Base-by-base conservation (phyloP, 30 jellyfish, hydroid and myxozoan genomes). In the Hydractinia echinata region DNA sequence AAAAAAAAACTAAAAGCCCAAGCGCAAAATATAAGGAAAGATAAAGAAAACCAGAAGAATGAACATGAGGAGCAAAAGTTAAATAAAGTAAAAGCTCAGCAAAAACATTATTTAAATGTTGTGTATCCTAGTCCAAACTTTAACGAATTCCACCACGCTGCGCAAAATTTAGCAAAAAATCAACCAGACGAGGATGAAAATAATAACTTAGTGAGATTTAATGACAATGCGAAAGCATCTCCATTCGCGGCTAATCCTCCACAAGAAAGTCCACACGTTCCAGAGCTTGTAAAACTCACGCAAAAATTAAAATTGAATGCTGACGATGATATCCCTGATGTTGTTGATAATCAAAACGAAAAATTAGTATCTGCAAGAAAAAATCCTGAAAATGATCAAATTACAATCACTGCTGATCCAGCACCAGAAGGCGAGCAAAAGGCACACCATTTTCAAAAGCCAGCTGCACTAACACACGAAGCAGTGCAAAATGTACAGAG, bases 351-450 rank as follows among this genome's bases (percentile, higher is more conserved):
- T 13, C 19, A 60, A 54, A 77, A 58, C 39, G 85, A 77, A 55
- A 51, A 77, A 48, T 61, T 20, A 4, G 85, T 55, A 13, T 54
- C 77, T 4, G 85, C 85, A 11, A 50, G 77, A n/a, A 77, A 60
- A n/a, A 61, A 77, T 54, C 72, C 72, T 10, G 9, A 64, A 7
- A 76, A 77, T 20, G 55, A 77, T 61, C 76, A 77, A 61, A 60
- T 77, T 30, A 77, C 85, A n/a, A 77, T 77, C 11, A 77, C 85
- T 56, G 85, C 85, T 10, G 85, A 77, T 14, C 61, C 85, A 19
- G 55, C 85, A 54, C 85, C 56, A 77, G 85, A 77, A 60, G 85
- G 39, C 30, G 79, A 30, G 44, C 44, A 30, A 30, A 30, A 30
- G 44, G 44, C 44, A 30, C 44, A 30, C 44, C 44, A 30, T 30